A percentile compares a stretch with the other conserved stretches of the same genome.
These are phyloP conservation scores for Coelogynopora nodosa DNA, from an alignment of 2,888 invertebrate species.

Conservation along the genomic window DNA sequence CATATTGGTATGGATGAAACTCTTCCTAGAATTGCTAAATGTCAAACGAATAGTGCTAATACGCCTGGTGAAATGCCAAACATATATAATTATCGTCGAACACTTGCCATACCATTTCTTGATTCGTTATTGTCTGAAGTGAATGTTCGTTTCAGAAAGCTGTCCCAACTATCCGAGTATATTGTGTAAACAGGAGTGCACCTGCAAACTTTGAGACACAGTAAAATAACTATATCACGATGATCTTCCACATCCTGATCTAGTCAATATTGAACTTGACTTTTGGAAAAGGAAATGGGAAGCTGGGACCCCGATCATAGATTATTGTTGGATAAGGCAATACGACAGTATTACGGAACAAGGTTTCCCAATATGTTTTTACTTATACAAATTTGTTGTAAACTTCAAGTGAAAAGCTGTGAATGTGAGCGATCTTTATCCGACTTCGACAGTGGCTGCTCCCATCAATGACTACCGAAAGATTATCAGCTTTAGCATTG, in stretches of 20 bases:
- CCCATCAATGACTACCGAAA: slow-evolving; percentile 21
- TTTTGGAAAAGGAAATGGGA: neutral
- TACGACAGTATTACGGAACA: neutral
- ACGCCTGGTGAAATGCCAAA: neutral
- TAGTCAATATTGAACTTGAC: neutral
- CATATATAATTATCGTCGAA: neutral
- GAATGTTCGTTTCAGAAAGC: slow-evolving; percentile 15
- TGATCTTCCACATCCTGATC: slow-evolving; percentile 12
- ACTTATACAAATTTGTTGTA: neutral
- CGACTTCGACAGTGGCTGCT: neutral
- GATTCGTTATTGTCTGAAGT: slow-evolving; percentile 9
- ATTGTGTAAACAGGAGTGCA: slow-evolving; percentile 14
- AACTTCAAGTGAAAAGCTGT: slow-evolving; percentile 15
- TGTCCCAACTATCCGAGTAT: neutral
- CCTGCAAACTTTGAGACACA: neutral
- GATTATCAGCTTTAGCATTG: slow-evolving; percentile 4
- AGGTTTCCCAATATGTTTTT: slow-evolving; percentile 1
- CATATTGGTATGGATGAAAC: slow-evolving; percentile 12
- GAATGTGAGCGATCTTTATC: neutral
- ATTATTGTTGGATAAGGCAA: neutral
- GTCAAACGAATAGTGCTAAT: slow-evolving; percentile 11
- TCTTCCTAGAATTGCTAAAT: neutral
- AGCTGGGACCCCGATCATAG: neutral
- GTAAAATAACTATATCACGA: slow-evolving; percentile 1
- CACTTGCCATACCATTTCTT: slow-evolving; percentile 7